A percentile compares a stretch with the other conserved stretches of the same genome.
phyloP scores from a whole-genome alignment of 2,888 invertebrate species.

The Sepioteuthis lessoniana region DNA sequence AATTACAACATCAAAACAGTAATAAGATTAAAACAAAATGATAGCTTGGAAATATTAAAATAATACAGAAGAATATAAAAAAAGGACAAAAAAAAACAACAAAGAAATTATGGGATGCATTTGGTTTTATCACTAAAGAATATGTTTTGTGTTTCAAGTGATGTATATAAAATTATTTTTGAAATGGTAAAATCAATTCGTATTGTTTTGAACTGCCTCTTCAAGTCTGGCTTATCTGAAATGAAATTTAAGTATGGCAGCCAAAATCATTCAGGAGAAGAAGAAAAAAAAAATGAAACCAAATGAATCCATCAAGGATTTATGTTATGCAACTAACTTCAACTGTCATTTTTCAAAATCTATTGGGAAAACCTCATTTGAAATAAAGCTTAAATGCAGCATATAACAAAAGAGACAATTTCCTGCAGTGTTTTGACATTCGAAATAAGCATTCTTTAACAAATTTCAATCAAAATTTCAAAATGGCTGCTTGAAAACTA shows the following conservation, averaged over 20 bases:
- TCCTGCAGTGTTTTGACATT: background rate
- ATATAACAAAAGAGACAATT: conserved; percentile 33
- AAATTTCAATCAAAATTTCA: conserved; percentile 21
- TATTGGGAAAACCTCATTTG: background rate
- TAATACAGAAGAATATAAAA: background rate
- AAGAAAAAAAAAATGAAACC: background rate
- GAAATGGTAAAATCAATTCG: background rate
- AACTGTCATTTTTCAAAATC: conserved; percentile 25
- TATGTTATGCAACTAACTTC: conserved; percentile 23
- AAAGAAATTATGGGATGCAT: background rate
- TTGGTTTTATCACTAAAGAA: background rate
- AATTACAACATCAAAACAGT: background rate
- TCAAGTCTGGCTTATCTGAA: conserved; percentile 33
- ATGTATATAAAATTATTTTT: conserved; percentile 33
- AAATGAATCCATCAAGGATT: conserved; percentile 19
- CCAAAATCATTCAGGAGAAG: background rate
- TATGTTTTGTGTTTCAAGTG: conserved; percentile 2
- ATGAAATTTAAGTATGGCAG: background rate
- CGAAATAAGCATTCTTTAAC: conserved; percentile 13
- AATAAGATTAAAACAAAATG: background rate
- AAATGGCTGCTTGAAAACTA: background rate
- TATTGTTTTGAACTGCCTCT: background rate
- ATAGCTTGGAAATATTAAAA: background rate
- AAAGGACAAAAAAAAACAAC: background rate
- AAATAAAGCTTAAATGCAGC: conserved; percentile 33